A percentile compares a stretch with the other conserved stretches of the same genome.
Conservation (phyloP, 2,113 vertebrate species). For the Oophaga pumilio region DNA sequence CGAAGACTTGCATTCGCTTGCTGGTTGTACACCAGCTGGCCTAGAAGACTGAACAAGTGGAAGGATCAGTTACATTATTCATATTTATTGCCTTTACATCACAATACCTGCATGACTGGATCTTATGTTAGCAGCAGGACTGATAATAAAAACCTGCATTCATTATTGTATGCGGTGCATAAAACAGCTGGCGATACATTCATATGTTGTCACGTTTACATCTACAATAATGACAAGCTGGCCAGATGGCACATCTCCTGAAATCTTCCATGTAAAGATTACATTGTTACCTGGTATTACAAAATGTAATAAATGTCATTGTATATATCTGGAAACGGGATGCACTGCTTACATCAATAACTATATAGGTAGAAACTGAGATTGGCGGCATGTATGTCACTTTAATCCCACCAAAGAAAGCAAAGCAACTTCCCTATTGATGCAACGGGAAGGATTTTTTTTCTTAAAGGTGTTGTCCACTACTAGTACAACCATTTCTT, state of each 20-base stretch:
- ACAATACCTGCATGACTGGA: neutral
- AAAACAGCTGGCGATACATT: constrained; percentile 22
- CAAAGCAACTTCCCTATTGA: too few species aligned
- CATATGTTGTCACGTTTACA: constrained; percentile 17
- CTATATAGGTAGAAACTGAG: neutral
- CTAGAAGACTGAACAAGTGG: neutral
- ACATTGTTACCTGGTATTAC: neutral
- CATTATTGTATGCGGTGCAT: neutral
- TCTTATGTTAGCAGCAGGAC: neutral
- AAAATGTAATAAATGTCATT: neutral
- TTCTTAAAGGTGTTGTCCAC: too few species aligned
- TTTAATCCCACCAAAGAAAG: too few species aligned
- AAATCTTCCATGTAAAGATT: neutral
- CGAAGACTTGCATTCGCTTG: too few species aligned
- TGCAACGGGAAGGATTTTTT: too few species aligned
- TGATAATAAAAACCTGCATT: neutral
- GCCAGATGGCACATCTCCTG: constrained; percentile 21
- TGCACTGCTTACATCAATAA: neutral
- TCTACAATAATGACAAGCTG: constrained; percentile 15
- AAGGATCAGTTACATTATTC: neutral
- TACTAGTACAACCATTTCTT: too few species aligned
- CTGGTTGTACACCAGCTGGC: neutral
- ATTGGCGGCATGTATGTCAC: neutral
- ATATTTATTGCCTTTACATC: constrained; percentile 1
- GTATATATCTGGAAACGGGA: neutral